Evolutionary conservation across 2,888 invertebrate species (phyloP).

Genomic region (Digitonthophagus gazella): DNA sequence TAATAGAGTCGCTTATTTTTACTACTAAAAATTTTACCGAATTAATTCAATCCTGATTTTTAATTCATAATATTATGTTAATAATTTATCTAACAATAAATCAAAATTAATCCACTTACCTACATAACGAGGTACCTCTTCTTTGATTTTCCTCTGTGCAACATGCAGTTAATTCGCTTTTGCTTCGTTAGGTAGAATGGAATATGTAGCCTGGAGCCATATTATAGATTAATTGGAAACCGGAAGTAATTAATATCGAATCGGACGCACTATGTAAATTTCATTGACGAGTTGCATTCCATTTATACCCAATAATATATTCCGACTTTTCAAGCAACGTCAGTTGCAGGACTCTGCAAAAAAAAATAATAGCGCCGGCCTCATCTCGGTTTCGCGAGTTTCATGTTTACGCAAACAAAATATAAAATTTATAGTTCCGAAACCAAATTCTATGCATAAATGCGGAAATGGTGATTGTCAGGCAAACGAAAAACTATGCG

Average conservation of each 20-base stretch:
- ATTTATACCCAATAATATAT: neutral
- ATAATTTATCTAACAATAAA: too few relatives aligned
- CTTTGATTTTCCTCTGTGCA: neutral
- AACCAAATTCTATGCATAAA: neutral
- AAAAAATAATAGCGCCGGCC: neutral
- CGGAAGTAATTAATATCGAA: neutral
- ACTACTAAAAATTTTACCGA: too few relatives aligned
- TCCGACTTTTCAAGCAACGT: neutral
- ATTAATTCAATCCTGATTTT: too few relatives aligned
- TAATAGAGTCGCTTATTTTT: neutral
- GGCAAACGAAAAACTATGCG: neutral
- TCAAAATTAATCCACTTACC: too few relatives aligned
- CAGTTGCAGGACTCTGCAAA: neutral
- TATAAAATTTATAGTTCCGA: neutral
- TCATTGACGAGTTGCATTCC: neutral
- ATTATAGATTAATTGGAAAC: neutral
- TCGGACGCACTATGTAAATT: neutral
- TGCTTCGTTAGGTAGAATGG: neutral
- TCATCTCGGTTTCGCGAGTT: neutral
- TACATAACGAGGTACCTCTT: neutral
- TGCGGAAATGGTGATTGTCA: too few relatives aligned
- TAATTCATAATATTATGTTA: too few relatives aligned
- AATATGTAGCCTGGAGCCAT: neutral
- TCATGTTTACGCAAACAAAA: neutral
- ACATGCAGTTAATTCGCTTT: too few relatives aligned